phyloP scores from a whole-genome alignment of 2,797 vertebrate species.

The Crocodylus rhombifer region DNA sequence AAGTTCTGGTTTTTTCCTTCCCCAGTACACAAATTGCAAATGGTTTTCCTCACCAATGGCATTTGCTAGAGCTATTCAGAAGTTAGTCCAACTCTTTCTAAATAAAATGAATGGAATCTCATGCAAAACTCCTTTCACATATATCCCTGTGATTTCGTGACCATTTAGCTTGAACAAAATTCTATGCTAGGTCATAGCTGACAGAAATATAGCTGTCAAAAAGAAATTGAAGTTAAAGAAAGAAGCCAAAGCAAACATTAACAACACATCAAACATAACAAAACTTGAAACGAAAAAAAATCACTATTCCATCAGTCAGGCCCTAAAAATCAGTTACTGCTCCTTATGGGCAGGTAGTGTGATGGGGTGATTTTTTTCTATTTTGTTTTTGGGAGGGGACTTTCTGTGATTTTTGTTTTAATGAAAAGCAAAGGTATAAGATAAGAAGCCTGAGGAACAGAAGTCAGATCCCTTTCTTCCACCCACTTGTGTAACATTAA shows the following conservation, averaged over 20 bases:
- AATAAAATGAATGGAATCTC: neutral
- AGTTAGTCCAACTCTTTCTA: neutral
- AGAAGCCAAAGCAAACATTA: neutral
- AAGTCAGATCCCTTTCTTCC: neutral
- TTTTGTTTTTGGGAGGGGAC: neutral
- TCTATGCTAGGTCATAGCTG: neutral
- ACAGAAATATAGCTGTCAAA: neutral
- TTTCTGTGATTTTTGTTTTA: neutral
- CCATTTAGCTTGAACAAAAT: neutral
- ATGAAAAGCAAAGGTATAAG: neutral
- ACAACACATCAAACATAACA: neutral
- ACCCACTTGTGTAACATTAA: neutral
- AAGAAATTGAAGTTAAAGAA: neutral
- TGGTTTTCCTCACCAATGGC: neutral
- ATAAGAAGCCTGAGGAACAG: neutral
- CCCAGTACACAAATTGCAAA: neutral
- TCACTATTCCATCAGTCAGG: neutral
- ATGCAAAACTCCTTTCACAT: neutral
- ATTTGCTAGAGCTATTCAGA: neutral
- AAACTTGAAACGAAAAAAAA: neutral
- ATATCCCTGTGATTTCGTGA: neutral
- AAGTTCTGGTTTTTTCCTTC: neutral
- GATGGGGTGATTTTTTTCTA: neutral
- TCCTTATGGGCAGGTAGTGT: neutral
- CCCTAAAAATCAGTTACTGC: fast-evolving